These are phyloP conservation scores for Ichneumoninae sp. DNA, from an alignment of 2,888 invertebrate genomes.

Conservation along the genomic window DNA sequence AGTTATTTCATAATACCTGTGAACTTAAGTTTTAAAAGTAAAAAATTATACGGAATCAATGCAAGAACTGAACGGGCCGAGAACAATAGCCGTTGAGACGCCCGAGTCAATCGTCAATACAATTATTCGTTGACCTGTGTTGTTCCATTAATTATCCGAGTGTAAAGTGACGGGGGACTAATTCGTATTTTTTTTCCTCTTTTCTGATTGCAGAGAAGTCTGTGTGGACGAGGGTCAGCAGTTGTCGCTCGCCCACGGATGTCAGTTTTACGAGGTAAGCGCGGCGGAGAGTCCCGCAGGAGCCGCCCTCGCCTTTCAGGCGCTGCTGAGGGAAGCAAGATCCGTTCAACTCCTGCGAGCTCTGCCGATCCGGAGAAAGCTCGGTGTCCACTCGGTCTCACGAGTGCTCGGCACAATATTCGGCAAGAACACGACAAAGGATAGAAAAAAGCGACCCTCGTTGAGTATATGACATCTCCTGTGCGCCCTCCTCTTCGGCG, in stretches of 20 bases:
- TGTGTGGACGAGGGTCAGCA: constrained; percentile 93
- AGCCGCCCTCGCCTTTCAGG: constrained; percentile 92
- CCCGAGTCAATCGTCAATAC: neutral
- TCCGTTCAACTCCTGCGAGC: constrained; percentile 89
- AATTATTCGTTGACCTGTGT: neutral
- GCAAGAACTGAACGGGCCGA: neutral
- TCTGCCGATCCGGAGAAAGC: constrained; percentile 89
- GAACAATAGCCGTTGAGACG: neutral
- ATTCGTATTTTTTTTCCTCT: neutral
- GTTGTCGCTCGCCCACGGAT: constrained; percentile 90
- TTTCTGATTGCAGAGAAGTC: constrained; percentile 87
- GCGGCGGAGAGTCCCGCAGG: constrained; percentile 93
- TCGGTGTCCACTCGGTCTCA: constrained; percentile 91
- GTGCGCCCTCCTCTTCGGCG: constrained; percentile 82
- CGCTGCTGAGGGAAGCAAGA: constrained; percentile 90
- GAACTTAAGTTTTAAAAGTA: neutral
- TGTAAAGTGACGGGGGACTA: neutral
- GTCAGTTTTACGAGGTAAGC: constrained; percentile 94
- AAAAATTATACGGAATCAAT: neutral
- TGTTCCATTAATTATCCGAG: neutral
- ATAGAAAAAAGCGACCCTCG: constrained; percentile 91
- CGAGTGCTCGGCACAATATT: constrained; percentile 92
- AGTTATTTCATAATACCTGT: too few species aligned
- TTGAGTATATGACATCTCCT: constrained; percentile 88
- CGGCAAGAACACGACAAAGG: constrained; percentile 91